Conservation (phyloP, 2,113 vertebrate species). For the Ornithorhynchus anatinus region DNA sequence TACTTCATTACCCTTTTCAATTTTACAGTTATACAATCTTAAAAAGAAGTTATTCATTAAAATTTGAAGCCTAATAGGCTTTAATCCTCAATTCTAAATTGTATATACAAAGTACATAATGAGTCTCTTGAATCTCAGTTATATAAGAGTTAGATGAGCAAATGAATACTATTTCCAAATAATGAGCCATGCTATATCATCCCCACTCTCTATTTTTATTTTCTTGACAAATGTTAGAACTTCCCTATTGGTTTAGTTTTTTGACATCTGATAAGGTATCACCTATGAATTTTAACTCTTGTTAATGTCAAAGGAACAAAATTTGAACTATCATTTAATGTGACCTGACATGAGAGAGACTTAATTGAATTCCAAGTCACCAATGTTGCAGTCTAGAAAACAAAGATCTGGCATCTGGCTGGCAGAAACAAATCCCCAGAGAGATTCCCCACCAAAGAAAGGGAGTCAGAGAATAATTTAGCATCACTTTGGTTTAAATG, state of each 20-base stretch:
- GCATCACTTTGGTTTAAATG: not conserved
- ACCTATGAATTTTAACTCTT: slow-evolving; percentile 19
- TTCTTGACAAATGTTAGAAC: slow-evolving; percentile 1
- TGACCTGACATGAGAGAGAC: slow-evolving; percentile 18
- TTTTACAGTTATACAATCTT: not conserved
- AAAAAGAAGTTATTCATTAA: not conserved
- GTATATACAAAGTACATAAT: not conserved
- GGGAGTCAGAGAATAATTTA: not conserved
- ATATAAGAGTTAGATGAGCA: not conserved
- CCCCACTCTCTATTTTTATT: slow-evolving; percentile 1
- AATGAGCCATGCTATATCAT: slow-evolving; percentile 8
- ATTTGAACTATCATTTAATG: slow-evolving; percentile 37
- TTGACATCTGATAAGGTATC: slow-evolving; percentile 17
- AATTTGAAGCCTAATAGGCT: not conserved
- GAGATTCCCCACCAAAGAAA: not conserved
- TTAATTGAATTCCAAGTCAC: slow-evolving; percentile 41
- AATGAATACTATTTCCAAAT: not conserved
- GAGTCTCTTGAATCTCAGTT: not conserved
- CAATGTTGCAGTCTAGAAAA: slow-evolving; percentile 18
- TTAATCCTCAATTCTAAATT: not conserved
- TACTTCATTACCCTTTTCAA: not conserved
- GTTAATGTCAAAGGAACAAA: slow-evolving; percentile 18
- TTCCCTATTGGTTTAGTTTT: not conserved
- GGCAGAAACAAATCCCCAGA: slow-evolving; percentile 7
- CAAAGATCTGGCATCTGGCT: not conserved